Evolutionary conservation across 2,113 vertebrate species (phyloP), one percentile per base, ranked within the genome.

Genomic region (Salvator merianae): DNA sequence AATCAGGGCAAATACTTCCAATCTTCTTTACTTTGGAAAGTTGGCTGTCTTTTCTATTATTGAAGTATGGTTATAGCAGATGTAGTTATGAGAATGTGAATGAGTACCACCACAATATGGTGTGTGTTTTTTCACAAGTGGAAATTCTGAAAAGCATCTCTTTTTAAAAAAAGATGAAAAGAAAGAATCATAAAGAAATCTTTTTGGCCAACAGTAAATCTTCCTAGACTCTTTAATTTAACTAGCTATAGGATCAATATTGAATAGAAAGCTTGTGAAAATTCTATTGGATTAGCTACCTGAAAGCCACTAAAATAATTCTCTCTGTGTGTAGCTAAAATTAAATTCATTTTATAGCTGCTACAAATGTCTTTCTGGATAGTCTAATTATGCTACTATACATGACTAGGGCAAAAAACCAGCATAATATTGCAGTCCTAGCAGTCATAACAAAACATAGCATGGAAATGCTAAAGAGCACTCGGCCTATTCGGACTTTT

Each of bases 1-100:
- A 84, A 28, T 22, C 62, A 84, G 18, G n/a, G 36, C 62, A 72
- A 79, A 59, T 36, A 62, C 30, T 84, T 66, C 76, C 66, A 84
- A 18, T 38, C 70, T 84, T 34, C 38, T 36, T 76, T 83, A 83
- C 62, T 83, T 77, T 77, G 53, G 83, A 79, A 71, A 84, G 38
- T 72, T 84, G 76, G 76, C 68, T 79, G 13, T 63, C 20, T 72
- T 72, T 43, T 78, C 30, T 62, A 18, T 34, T 34, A 55, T 40
- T 72, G 53, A 77, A 72, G 55, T 59, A 84, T 79, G 24, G 3
- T 16, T 84, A 47, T 47, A 72, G 38, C 68, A 63, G 38, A 79
- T 79, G 30, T 12, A 62, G 30, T 63, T 84, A 43, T 79, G 30
- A 79, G 53, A 79, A 55, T 55, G 34, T 77, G 68, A 84, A 16